A percentile compares a stretch with the other conserved stretches of the same genome.
Conservation (phyloP, 2,113 vertebrate species). For the Chlorocebus sabaeus region DNA sequence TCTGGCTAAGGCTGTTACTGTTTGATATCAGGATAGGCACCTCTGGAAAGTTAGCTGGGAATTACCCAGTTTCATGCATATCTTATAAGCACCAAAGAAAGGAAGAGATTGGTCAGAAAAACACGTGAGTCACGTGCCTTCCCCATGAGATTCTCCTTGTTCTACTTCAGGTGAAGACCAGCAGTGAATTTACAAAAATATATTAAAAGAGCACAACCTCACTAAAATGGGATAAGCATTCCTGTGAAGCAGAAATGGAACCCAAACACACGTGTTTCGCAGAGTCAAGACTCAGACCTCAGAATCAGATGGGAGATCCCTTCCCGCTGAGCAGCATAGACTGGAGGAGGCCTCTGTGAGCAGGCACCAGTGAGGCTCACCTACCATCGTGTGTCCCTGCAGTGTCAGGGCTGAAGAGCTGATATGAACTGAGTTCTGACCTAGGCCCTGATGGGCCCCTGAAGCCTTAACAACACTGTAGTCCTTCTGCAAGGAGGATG, state of each 20-base stretch:
- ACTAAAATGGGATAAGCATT: fast-evolving
- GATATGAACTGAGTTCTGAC: fast-evolving
- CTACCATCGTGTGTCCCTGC: fast-evolving
- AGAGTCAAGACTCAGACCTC: no score
- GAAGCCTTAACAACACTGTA: fast-evolving
- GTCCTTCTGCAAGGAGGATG: background rate
- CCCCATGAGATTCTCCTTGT: fast-evolving
- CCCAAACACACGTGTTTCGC: fast-evolving
- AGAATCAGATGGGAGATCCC: fast-evolving
- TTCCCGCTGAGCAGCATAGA: fast-evolving
- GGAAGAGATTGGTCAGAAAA: background rate
- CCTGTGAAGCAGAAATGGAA: background rate
- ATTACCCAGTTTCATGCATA: no score
- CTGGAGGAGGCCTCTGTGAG: fast-evolving
- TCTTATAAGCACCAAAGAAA: background rate
- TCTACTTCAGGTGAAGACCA: fast-evolving
- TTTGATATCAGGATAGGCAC: no score
- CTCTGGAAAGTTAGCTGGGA: no score
- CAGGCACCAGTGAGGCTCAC: background rate
- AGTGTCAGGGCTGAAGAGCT: fast-evolving
- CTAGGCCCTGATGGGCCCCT: fast-evolving
- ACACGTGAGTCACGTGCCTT: fast-evolving
- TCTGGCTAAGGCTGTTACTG: fast-evolving
- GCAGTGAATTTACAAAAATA: fast-evolving
- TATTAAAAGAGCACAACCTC: fast-evolving